These are phyloP conservation scores for Gambelia wislizenii DNA, from an alignment of 2,797 vertebrate genomes.

Conservation along the genomic window DNA sequence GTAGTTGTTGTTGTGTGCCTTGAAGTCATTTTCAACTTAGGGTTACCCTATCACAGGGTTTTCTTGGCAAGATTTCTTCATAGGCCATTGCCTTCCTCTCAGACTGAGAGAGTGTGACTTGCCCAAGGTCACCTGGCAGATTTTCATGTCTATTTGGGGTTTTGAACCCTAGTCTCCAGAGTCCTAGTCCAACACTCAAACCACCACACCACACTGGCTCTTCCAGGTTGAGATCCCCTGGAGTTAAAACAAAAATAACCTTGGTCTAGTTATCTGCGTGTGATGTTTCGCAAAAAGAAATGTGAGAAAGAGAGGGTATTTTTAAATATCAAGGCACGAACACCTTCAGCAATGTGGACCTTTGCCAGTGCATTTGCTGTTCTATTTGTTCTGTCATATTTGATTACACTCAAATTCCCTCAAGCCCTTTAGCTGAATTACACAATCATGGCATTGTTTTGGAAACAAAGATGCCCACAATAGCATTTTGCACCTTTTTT, in stretches of 20 bases:
- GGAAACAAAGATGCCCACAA: conserved; percentile 58
- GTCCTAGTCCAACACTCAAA: no score
- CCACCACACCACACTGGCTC: no score
- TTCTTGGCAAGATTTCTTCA: no score
- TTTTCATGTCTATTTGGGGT: no score
- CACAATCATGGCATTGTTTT: conserved; percentile 61
- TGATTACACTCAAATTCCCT: conserved; percentile 53
- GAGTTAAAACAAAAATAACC: conserved; percentile 10
- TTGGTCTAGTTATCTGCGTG: not conserved
- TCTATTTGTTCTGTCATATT: conserved; percentile 58
- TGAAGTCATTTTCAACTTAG: no score
- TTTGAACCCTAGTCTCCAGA: no score
- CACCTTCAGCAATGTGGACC: conserved; percentile 17
- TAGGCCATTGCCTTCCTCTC: no score
- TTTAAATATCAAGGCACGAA: conserved; percentile 52
- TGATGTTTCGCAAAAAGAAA: not conserved
- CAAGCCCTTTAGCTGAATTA: conserved; percentile 56
- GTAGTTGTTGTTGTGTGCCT: no score
- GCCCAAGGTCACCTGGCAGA: no score
- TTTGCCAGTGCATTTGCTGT: conserved; percentile 44
- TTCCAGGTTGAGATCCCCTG: no score
- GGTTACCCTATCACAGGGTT: no score
- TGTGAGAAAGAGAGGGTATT: conserved; percentile 7
- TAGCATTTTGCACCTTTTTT: conserved; percentile 48
- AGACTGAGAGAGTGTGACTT: no score